Evolutionary conservation across 1,140 invertebrate species (phyloP).

Genomic region (Caenorhabditis tropicalis): DNA sequence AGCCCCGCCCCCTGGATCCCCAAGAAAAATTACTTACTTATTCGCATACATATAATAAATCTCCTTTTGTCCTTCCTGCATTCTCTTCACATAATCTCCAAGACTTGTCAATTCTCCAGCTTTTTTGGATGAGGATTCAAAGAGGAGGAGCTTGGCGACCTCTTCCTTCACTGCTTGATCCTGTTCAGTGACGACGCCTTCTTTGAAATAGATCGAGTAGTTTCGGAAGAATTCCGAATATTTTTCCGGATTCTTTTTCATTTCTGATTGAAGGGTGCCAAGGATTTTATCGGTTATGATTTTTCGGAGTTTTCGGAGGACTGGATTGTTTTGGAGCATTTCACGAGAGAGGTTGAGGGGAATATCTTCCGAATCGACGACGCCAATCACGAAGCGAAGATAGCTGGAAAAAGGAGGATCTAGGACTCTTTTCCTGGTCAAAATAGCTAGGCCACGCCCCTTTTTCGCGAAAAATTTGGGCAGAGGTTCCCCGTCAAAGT

Average conservation of each 20-base stretch:
- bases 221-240: slow-evolving; percentile 88
- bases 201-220: slow-evolving; percentile 91
- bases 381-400: slow-evolving; percentile 77
- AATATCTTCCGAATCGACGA: slow-evolving; percentile 97
- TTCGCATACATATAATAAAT: slow-evolving; percentile 93
- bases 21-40: slow-evolving; percentile 76
- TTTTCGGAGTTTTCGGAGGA: slow-evolving; percentile 85
- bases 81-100: slow-evolving; percentile 81
- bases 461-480: too few species aligned
- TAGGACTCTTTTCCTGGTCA: too few species aligned
- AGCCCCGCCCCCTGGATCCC: slow-evolving; percentile 73
- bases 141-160: slow-evolving; percentile 86
- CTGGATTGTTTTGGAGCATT: slow-evolving; percentile 87
- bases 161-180: slow-evolving; percentile 87
- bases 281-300: slow-evolving; percentile 84
- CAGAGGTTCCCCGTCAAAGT: too few species aligned
- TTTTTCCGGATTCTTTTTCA: slow-evolving; percentile 83
- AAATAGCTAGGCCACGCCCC: too few species aligned
- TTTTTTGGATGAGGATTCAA: slow-evolving; percentile 85
- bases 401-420: slow-evolving; percentile 53
- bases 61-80: slow-evolving; percentile 82
- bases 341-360: slow-evolving; percentile 94
- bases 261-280: slow-evolving; percentile 84
- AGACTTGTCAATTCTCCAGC: slow-evolving; percentile 83
- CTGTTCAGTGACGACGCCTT: slow-evolving; percentile 86